Conservation (phyloP, 35 echinoderm and acorn worm genomes). For the Apostichopus japonicus region DNA sequence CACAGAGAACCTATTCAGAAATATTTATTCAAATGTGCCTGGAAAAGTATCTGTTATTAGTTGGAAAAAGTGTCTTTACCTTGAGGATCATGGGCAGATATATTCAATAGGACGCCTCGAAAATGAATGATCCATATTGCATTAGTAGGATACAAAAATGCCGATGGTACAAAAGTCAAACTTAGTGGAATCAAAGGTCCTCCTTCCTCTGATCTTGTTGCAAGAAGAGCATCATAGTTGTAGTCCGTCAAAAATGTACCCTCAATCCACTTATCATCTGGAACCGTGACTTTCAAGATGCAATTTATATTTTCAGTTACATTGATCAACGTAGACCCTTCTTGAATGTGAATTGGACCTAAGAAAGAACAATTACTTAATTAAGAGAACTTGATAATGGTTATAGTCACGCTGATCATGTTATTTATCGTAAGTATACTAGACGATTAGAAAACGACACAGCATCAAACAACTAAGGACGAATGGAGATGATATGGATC, state of each 20-base stretch:
- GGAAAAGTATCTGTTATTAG: neutral
- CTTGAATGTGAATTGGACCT: neutral
- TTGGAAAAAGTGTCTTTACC: neutral
- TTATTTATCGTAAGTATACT: neutral
- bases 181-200: neutral
- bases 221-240: neutral
- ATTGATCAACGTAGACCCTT: neutral
- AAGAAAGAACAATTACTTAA: neutral
- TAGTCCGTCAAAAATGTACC: neutral
- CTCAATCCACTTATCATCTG: neutral
- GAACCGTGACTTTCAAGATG: neutral
- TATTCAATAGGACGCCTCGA: neutral
- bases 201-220: neutral
- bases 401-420: neutral
- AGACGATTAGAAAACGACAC: neutral
- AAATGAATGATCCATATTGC: neutral
- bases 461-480: neutral
- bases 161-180: neutral
- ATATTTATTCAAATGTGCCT: neutral
- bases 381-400: neutral
- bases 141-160: neutral
- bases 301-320: neutral
- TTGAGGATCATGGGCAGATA: neutral
- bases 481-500: no score
- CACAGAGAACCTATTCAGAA: neutral